Conservation (phyloP, 2,113 vertebrate species). For the Hystrix cristata region DNA sequence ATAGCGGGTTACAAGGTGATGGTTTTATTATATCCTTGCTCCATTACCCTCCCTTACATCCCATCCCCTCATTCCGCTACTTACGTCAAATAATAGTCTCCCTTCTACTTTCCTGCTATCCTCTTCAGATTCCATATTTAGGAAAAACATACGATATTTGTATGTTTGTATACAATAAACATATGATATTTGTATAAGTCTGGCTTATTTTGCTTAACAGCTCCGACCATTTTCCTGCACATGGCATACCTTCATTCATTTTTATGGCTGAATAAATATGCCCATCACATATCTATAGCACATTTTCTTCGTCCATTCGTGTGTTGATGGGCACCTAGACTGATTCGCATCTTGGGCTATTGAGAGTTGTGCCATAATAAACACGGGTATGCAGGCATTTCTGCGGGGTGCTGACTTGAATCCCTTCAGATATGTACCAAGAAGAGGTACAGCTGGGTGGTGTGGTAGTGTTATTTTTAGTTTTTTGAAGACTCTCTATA, state of each 20-base stretch:
- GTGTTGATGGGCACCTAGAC: neutral
- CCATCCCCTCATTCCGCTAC: neutral
- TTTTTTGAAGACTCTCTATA: neutral
- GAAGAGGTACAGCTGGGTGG: neutral
- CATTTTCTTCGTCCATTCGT: neutral
- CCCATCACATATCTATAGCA: neutral
- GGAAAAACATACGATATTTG: neutral
- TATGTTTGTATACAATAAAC: neutral
- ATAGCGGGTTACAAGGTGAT: neutral
- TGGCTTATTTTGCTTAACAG: neutral
- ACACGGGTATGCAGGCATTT: neutral
- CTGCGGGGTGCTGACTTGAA: neutral
- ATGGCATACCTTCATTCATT: neutral
- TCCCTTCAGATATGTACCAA: neutral
- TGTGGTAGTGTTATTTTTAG: neutral
- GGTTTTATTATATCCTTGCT: neutral
- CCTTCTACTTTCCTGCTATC: neutral
- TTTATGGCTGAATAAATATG: neutral
- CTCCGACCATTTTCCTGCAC: neutral
- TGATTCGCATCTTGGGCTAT: neutral
- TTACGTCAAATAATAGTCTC: neutral
- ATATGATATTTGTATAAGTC: neutral
- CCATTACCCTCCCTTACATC: neutral
- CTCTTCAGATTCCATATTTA: neutral
- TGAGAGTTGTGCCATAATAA: neutral